Evolutionary conservation across 2,113 vertebrate genomes (phyloP).

Genomic region (Petromus typicus): DNA sequence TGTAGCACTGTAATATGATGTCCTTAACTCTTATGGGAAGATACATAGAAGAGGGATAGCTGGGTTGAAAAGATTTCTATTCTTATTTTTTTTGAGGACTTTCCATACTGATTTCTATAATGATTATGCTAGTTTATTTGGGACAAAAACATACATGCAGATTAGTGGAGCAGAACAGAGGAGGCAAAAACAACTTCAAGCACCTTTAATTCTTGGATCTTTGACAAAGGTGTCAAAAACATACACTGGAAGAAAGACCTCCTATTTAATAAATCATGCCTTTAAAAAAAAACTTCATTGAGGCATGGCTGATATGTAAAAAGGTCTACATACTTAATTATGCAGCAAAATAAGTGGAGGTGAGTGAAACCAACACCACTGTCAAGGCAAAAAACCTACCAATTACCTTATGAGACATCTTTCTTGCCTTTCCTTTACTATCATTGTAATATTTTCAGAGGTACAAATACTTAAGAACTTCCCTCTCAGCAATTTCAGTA

Average conservation of each 20-base stretch:
- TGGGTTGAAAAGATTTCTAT: background rate
- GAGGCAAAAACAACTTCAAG: background rate
- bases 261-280: background rate
- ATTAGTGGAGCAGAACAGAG: background rate
- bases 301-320: too few species aligned
- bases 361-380: background rate
- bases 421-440: too few species aligned
- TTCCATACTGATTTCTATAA: background rate
- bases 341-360: background rate
- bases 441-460: background rate
- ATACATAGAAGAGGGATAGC: background rate
- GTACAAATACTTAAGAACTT: background rate
- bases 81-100: background rate
- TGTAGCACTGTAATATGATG: background rate
- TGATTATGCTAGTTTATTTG: background rate
- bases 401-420: too few species aligned
- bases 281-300: background rate
- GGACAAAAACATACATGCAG: background rate
- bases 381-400: background rate
- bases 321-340: background rate
- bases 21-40: background rate
- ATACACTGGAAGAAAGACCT: background rate
- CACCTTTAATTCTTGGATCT: background rate
- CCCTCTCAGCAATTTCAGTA: background rate
- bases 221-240: background rate